Evolutionary conservation across 2,113 vertebrate genomes (phyloP).

Genomic region (Empidonax alnorum): DNA sequence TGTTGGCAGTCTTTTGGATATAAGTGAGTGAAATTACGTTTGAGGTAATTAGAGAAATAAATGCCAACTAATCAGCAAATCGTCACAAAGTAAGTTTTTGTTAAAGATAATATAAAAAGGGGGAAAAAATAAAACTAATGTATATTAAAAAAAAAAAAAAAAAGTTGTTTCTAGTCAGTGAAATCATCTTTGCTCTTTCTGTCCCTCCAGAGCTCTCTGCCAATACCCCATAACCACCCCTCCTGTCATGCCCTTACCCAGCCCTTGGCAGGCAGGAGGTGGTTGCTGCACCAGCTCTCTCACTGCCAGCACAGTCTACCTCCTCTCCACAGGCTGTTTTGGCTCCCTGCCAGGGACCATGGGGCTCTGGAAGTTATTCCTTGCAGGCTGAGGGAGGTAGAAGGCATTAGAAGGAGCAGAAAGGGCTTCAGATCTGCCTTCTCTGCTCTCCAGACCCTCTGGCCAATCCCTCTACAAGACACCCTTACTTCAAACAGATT

Average conservation of each 20-base stretch:
- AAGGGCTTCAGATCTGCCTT: neutral
- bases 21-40: neutral
- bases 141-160: neutral
- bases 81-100: neutral
- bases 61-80: neutral
- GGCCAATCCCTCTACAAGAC: neutral
- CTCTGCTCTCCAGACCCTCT: neutral
- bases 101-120: neutral
- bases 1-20: neutral
- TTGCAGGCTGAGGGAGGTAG: neutral
- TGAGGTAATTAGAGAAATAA: neutral
- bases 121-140: neutral
- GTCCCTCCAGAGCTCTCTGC: neutral
- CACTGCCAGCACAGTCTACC: neutral
- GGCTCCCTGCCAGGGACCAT: accelerated
- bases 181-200: neutral
- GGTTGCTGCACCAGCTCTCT: neutral
- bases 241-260: neutral
- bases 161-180: accelerated
- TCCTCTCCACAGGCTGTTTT: neutral
- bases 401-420: neutral
- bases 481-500: slow-evolving; percentile 39
- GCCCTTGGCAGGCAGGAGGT: neutral
- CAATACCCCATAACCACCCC: accelerated
- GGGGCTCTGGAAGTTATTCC: neutral